These are phyloP conservation scores for Macaria liturata DNA, from an alignment of 2,888 invertebrate species.

Conservation along the genomic window DNA sequence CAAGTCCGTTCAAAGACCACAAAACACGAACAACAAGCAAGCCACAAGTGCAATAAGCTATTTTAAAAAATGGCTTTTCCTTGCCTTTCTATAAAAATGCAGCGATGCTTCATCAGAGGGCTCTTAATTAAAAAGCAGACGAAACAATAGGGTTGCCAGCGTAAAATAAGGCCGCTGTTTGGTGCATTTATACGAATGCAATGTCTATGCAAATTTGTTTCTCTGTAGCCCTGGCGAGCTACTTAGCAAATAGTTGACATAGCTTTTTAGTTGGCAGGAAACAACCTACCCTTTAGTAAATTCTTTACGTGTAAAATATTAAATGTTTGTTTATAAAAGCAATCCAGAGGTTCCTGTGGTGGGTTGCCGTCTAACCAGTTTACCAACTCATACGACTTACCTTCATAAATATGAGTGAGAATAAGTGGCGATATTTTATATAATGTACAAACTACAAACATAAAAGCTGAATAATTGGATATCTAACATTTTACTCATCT, in stretches of 20 bases:
- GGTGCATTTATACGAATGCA: conserved; percentile 39
- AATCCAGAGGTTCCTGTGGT: no score
- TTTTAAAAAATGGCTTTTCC: conserved; percentile 22
- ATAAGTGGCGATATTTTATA: no score
- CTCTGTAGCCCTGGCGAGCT: conserved; percentile 18
- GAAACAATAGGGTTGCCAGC: conserved; percentile 49
- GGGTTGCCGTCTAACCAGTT: no score
- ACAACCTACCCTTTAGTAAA: no score
- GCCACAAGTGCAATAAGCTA: conserved; percentile 12
- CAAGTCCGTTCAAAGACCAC: no score
- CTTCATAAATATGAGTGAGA: no score
- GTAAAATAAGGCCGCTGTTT: conserved; percentile 42
- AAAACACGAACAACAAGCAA: not conserved
- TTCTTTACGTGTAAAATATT: no score
- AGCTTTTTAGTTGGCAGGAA: not conserved
- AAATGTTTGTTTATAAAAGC: no score
- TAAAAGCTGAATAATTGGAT: no score
- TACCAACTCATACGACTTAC: no score
- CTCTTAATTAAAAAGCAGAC: conserved; percentile 57
- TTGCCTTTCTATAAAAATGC: conserved; percentile 42
- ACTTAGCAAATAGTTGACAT: conserved; percentile 13
- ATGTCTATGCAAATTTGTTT: conserved; percentile 36
- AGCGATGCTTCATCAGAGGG: conserved; percentile 54
- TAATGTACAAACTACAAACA: no score
- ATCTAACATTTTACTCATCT: no score